Evolutionary conservation across 1,140 invertebrate genomes (phyloP).

Genomic region (Lordiphosa collinella): DNA sequence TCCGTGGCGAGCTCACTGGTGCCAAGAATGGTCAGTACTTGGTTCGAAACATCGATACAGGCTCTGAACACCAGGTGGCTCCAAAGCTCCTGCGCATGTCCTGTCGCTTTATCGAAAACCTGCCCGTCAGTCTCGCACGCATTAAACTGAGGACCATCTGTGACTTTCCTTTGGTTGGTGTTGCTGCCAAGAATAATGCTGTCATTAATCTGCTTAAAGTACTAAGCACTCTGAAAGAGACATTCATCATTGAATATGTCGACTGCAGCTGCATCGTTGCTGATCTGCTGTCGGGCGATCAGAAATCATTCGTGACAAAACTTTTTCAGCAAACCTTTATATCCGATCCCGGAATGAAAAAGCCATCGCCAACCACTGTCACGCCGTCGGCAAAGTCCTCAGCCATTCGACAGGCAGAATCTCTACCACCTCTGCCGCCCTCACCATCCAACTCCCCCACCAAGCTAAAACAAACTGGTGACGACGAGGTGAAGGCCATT

Average conservation of each 20-base stretch:
- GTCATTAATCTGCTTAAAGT: constrained; percentile 14
- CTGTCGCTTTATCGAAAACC: constrained; percentile 39
- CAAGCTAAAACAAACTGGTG: neutral
- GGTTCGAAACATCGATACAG: constrained; percentile 45
- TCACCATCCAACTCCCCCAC: constrained; percentile 33
- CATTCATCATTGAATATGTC: constrained; percentile 9
- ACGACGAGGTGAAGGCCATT: neutral
- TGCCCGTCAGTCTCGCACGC: constrained; percentile 30
- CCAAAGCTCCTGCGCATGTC: constrained; percentile 24
- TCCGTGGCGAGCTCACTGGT: constrained; percentile 35
- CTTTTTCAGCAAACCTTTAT: constrained; percentile 40
- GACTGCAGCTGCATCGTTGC: neutral
- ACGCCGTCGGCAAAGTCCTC: neutral
- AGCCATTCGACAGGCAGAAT: too few relatives aligned
- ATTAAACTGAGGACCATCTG: constrained; percentile 25
- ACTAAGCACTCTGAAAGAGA: neutral
- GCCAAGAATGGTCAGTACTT: neutral
- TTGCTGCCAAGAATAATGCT: constrained; percentile 16
- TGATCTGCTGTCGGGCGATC: constrained; percentile 25
- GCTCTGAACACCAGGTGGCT: constrained; percentile 13
- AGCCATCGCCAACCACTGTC: neutral
- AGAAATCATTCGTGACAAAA: constrained; percentile 28
- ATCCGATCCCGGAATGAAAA: neutral
- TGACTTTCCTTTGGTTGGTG: constrained; percentile 23
- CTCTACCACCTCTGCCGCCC: constrained; percentile 19